phyloP scores from a whole-genome alignment of 1,140 invertebrate species.

The Drosophila saltans region DNA sequence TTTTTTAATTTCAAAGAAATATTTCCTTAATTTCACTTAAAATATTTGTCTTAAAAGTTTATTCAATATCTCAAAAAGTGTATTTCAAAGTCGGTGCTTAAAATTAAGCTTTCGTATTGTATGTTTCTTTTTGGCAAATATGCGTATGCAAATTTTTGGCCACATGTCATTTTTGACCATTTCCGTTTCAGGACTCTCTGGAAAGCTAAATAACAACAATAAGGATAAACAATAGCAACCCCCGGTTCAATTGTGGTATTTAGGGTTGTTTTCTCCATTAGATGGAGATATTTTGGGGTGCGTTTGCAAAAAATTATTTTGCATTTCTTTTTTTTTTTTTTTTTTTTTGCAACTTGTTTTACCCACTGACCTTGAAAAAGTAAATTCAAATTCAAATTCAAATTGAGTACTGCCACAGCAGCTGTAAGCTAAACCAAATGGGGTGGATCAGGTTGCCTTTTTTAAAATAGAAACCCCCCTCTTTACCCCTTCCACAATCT shows the following conservation, averaged over 20 bases:
- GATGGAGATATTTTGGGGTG: constrained; percentile 26
- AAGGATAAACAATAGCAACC: constrained; percentile 61
- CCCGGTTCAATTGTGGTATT: constrained; percentile 21
- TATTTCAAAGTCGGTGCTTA: neutral
- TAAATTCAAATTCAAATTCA: constrained; percentile 53
- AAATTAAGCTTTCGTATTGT: neutral
- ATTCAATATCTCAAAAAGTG: neutral
- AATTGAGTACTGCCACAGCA: constrained; percentile 58
- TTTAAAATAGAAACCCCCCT: neutral
- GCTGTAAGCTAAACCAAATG: constrained; percentile 46
- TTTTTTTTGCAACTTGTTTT: constrained; percentile 75
- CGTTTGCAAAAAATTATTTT: constrained; percentile 22
- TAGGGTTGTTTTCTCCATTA: constrained; percentile 51
- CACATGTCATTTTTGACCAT: constrained; percentile 79
- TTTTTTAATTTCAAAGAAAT: no score
- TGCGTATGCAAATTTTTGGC: constrained; percentile 77
- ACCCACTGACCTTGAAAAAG: constrained; percentile 82
- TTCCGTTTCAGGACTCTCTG: constrained; percentile 50
- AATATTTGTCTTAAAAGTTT: neutral
- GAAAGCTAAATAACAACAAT: constrained; percentile 42
- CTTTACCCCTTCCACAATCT: constrained; percentile 12
- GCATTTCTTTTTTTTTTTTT: constrained; percentile 52
- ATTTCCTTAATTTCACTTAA: no score
- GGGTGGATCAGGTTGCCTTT: constrained; percentile 57
- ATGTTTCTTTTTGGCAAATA: constrained; percentile 47